phyloP scores from a whole-genome alignment of 2,113 vertebrate genomes.

The Heterochromis multidens region DNA sequence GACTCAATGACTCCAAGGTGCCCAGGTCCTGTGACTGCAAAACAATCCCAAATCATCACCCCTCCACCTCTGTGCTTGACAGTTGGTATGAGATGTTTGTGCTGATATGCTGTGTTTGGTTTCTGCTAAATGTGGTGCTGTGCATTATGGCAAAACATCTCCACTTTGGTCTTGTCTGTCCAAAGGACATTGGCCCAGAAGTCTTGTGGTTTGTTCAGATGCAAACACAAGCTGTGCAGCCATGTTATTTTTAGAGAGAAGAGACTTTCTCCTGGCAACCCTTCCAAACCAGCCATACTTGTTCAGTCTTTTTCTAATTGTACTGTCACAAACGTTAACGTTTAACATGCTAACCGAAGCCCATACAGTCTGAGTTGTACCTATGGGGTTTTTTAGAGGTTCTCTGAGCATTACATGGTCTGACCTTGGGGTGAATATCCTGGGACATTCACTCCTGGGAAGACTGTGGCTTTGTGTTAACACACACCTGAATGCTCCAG shows the following conservation, averaged over 20 bases:
- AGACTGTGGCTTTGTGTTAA: not conserved
- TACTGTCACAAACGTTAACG: not conserved
- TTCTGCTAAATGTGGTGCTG: too few species aligned
- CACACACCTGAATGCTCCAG: not conserved
- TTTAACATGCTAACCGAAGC: not conserved
- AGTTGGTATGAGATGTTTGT: too few species aligned
- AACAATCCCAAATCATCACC: too few species aligned
- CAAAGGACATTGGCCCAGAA: not conserved
- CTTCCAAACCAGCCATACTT: not conserved
- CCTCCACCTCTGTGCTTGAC: too few species aligned
- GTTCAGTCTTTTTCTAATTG: not conserved
- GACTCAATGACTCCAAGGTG: too few species aligned
- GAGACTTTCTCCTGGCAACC: not conserved
- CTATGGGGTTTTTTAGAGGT: accelerated
- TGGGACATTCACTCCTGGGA: not conserved
- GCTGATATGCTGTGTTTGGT: too few species aligned
- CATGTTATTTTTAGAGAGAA: not conserved
- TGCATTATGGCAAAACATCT: not conserved
- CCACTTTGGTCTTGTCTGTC: not conserved
- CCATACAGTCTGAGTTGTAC: not conserved
- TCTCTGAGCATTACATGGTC: not conserved
- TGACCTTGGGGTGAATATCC: not conserved
- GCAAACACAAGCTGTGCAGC: not conserved
- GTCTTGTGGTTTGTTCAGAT: not conserved
- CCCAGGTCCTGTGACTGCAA: too few species aligned